Evolutionary conservation across 2,888 invertebrate genomes (phyloP), one percentile per base, ranked within the genome.

Genomic region (Amphiduros pacificus): DNA sequence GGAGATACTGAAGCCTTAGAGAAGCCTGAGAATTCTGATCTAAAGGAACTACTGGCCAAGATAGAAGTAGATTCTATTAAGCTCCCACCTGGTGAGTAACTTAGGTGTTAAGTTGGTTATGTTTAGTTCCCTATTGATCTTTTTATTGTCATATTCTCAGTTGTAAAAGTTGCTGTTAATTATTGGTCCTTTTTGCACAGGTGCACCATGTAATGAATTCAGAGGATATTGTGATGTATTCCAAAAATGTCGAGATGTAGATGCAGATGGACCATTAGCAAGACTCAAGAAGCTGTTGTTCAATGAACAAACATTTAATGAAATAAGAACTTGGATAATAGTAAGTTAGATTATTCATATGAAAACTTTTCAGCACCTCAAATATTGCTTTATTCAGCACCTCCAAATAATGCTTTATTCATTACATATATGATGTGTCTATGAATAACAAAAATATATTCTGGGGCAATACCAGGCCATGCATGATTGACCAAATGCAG

Each of bases 141-240:
- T n/a, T n/a, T n/a, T n/a, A n/a, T n/a, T n/a, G n/a, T n/a, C n/a
- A n/a, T n/a, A n/a, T n/a, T n/a, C n/a, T n/a, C n/a, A n/a, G n/a
- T n/a, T n/a, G n/a, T n/a, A n/a, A n/a, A n/a, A n/a, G n/a, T n/a
- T n/a, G n/a, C n/a, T n/a, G n/a, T n/a, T n/a, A n/a, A n/a, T n/a
- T 49, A 17, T 17, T 22, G 2, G 20, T 41, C 48, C n/a, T n/a
- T n/a, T n/a, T n/a, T 54, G 60, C 62, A 6, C 66, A 80, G 80
- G 99, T 26, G 94, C 97, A 54, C 98, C 99, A 0, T 99, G 99
- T 83, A 96, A 99, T 84, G 96, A 99, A 84, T 99, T 95, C 86
- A 83, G 80, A 89, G 98, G 99, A 57, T 99, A 99, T 85, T 99
- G 99, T 86, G 99, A 99, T 86, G 98, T 99, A 69, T 99, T 99